Evolutionary conservation across 1,140 invertebrate genomes (phyloP).

Genomic region (Drosophila gunungcola): DNA sequence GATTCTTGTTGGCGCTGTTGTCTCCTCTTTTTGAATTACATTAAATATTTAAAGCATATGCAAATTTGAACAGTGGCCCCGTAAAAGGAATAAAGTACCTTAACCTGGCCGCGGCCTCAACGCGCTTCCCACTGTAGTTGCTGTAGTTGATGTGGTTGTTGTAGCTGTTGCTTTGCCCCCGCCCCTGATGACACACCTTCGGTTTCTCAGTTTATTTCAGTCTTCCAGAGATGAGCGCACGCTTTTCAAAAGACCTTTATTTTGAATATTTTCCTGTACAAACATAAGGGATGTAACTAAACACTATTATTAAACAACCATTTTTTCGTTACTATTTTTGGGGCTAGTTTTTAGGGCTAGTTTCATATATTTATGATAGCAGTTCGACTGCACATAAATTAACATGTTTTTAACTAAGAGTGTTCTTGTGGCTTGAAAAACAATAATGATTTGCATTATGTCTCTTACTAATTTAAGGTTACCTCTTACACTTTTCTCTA

Average conservation of each 20-base stretch:
- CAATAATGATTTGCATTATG: too few species aligned
- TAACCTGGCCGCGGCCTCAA: slow-evolving; percentile 59
- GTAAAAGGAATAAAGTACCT: slow-evolving; percentile 63
- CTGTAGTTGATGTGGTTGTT: slow-evolving; percentile 20
- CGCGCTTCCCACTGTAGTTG: slow-evolving; percentile 34
- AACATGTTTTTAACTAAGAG: too few species aligned
- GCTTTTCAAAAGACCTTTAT: neutral
- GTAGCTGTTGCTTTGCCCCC: slow-evolving; percentile 16
- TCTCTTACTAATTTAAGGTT: too few species aligned
- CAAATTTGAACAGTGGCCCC: slow-evolving; percentile 80
- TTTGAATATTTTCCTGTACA: neutral
- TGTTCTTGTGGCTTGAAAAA: too few species aligned
- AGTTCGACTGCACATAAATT: too few species aligned
- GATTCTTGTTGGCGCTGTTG: slow-evolving; percentile 49
- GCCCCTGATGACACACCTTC: slow-evolving; percentile 33
- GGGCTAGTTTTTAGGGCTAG: too few species aligned
- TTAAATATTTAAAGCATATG: slow-evolving; percentile 84
- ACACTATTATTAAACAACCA: too few species aligned
- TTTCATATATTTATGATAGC: too few species aligned
- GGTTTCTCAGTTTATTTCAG: slow-evolving; percentile 5
- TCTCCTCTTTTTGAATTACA: slow-evolving; percentile 78
- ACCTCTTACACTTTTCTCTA: too few species aligned
- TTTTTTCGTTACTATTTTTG: too few species aligned
- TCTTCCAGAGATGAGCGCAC: slow-evolving; percentile 9
- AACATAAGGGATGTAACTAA: too few species aligned